Evolutionary conservation across 2,797 vertebrate species (phyloP).

Genomic region (Adrianichthys oophorus): DNA sequence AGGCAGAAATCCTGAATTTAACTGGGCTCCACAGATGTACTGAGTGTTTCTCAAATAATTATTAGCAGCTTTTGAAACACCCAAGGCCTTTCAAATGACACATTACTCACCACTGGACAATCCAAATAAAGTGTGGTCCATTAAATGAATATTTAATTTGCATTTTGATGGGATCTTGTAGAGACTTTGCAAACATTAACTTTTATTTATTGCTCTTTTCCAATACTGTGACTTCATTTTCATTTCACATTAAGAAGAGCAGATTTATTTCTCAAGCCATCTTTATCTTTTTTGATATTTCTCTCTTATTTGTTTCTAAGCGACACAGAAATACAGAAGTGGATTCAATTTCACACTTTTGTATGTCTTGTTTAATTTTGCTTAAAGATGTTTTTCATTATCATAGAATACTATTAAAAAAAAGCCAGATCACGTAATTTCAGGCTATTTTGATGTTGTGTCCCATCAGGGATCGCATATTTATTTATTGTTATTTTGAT

Average conservation of each 20-base stretch:
- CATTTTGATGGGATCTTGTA: conserved; percentile 53
- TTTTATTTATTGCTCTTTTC: conserved; percentile 46
- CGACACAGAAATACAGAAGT: too few species aligned
- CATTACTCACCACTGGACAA: conserved; percentile 50
- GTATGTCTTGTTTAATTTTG: too few species aligned
- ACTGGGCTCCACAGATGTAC: conserved; percentile 46
- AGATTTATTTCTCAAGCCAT: conserved; percentile 46
- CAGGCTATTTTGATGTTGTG: too few species aligned
- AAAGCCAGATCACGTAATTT: too few species aligned
- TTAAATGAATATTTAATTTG: conserved; percentile 61
- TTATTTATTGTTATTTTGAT: too few species aligned
- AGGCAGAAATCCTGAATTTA: conserved; percentile 47
- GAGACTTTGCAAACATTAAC: conserved; percentile 47
- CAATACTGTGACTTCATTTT: conserved; percentile 29
- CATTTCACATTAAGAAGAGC: conserved; percentile 43
- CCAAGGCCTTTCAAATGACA: conserved; percentile 50
- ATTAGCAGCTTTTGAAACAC: conserved; percentile 50
- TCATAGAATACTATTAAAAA: too few species aligned
- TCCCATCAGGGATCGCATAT: too few species aligned
- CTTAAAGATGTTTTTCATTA: too few species aligned
- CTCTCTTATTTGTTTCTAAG: too few species aligned
- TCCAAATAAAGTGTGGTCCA: conserved; percentile 57
- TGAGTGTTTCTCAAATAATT: conserved; percentile 40
- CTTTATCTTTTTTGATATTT: not conserved
- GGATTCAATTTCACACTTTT: too few species aligned